phyloP scores from a whole-genome alignment of 2,888 invertebrate genomes.

The Drosophila pseudotalamancana region DNA sequence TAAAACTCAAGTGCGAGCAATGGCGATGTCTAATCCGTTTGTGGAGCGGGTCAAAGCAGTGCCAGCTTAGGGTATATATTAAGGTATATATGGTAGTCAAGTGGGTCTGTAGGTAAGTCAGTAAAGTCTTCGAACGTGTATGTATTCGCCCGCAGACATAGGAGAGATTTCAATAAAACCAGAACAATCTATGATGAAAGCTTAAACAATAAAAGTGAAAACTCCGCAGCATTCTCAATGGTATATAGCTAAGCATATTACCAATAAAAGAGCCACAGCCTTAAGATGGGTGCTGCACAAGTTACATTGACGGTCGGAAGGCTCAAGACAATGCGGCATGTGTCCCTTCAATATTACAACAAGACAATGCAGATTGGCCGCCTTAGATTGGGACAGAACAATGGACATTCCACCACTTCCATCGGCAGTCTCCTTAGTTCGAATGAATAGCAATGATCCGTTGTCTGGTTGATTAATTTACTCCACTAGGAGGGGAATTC shows the following conservation, averaged over 20 bases:
- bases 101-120: constrained; percentile 6
- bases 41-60: constrained; percentile 42
- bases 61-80: constrained; percentile 26
- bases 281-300: constrained; percentile 11
- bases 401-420: constrained; percentile 24
- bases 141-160: constrained; percentile 40
- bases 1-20: constrained; percentile 60
- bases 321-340: constrained; percentile 50
- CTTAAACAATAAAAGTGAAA: constrained; percentile 79
- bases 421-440: too few relatives aligned
- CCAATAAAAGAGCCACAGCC: constrained; percentile 34
- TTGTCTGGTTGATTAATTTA: too few relatives aligned
- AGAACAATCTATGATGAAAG: constrained; percentile 76
- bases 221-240: constrained; percentile 54
- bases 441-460: too few relatives aligned
- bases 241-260: constrained; percentile 63
- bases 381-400: constrained; percentile 24
- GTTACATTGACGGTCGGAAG: constrained; percentile 47
- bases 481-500: too few relatives aligned
- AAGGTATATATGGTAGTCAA: constrained; percentile 24
- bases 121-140: constrained; percentile 5
- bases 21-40: constrained; percentile 38
- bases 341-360: constrained; percentile 44
- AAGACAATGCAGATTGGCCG: constrained; percentile 69
- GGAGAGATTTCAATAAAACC: constrained; percentile 78